Conservation (phyloP, 2,113 vertebrate genomes). For the Xenopus tropicalis region DNA sequence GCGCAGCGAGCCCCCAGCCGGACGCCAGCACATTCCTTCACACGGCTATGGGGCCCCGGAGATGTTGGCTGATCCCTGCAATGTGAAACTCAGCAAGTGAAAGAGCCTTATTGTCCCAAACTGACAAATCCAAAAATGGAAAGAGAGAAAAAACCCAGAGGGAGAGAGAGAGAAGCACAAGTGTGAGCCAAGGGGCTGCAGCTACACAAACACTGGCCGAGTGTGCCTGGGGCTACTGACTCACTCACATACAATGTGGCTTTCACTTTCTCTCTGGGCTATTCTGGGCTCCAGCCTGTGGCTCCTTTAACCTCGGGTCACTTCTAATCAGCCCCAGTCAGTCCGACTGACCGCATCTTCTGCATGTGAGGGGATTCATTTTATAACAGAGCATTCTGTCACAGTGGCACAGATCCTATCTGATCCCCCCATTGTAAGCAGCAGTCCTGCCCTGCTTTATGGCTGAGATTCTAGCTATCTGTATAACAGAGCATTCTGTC, state of each 20-base stretch:
- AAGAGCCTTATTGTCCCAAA: slow-evolving; percentile 28
- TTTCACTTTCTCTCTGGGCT: slow-evolving; percentile 6
- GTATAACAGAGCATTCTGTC: too few relatives aligned
- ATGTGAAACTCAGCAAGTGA: slow-evolving; percentile 22
- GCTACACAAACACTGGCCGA: slow-evolving; percentile 28
- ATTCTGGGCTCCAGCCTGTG: slow-evolving; percentile 16
- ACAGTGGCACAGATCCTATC: too few relatives aligned
- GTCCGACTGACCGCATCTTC: slow-evolving; percentile 25
- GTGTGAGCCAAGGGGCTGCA: slow-evolving; percentile 7
- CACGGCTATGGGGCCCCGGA: background rate
- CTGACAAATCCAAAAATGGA: slow-evolving; percentile 23
- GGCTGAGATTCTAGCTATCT: too few relatives aligned
- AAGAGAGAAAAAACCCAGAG: background rate
- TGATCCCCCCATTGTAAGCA: too few relatives aligned
- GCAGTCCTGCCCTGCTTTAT: too few relatives aligned
- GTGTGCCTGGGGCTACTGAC: background rate
- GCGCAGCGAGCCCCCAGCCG: background rate
- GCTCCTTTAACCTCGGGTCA: slow-evolving; percentile 29
- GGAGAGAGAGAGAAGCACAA: slow-evolving; percentile 11
- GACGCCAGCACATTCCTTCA: slow-evolving; percentile 19
- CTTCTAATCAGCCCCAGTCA: slow-evolving; percentile 24
- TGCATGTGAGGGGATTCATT: background rate
- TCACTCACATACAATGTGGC: slow-evolving; percentile 10
- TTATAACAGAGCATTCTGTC: background rate
- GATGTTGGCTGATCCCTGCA: slow-evolving; percentile 9